Conservation (phyloP, 2,888 invertebrate species). For the Sminthurides aquaticus region DNA sequence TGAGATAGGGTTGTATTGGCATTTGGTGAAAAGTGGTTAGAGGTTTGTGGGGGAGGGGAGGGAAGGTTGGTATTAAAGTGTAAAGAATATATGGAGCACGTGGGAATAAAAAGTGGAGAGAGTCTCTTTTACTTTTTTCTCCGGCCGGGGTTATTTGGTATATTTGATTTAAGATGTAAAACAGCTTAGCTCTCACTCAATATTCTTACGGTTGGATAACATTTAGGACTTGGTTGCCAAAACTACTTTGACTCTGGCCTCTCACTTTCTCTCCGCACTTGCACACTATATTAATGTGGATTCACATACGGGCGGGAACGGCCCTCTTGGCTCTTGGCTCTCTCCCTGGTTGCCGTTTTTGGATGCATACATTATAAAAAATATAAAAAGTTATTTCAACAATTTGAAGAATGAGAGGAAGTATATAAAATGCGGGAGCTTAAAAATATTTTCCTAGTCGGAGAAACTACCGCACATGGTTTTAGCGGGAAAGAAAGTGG, state of each 20-base stretch:
- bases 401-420: not conserved
- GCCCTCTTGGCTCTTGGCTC: too few relatives aligned
- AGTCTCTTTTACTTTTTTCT: not conserved
- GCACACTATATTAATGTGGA: too few relatives aligned
- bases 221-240: slow-evolving; percentile 9
- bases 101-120: slow-evolving; percentile 11
- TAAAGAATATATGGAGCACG: slow-evolving; percentile 15
- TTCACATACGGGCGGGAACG: too few relatives aligned
- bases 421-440: not conserved
- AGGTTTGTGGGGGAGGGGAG: not conserved
- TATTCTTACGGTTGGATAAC: slow-evolving; percentile 12
- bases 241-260: not conserved
- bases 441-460: not conserved
- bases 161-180: slow-evolving; percentile 26
- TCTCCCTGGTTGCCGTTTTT: not conserved
- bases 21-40: slow-evolving; percentile 11
- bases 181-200: slow-evolving; percentile 20
- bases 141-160: slow-evolving; percentile 14
- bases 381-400: not conserved
- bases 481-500: not conserved
- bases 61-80: slow-evolving; percentile 1
- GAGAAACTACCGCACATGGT: not conserved
- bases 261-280: slow-evolving; percentile 1
- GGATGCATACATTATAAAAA: not conserved
- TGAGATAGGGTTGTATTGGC: not conserved